phyloP scores from a whole-genome alignment of 2,113 vertebrate genomes.

The Aegotheles bennettii region DNA sequence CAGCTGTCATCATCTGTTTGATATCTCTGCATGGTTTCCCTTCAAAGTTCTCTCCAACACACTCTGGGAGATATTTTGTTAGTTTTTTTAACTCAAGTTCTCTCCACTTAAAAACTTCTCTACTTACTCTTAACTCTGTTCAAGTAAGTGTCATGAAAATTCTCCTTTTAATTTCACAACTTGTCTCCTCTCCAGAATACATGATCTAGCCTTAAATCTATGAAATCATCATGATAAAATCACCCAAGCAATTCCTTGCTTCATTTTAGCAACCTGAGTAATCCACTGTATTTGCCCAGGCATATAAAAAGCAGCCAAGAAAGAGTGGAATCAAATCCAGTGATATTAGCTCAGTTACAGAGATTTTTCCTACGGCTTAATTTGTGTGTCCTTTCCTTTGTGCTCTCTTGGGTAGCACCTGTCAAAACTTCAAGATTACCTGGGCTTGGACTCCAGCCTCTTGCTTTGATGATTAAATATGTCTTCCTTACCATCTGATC shows the following conservation, averaged over 20 bases:
- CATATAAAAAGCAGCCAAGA: background rate
- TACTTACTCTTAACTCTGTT: background rate
- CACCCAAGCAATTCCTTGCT: background rate
- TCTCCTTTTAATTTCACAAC: background rate
- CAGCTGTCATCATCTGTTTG: background rate
- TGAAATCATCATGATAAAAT: background rate
- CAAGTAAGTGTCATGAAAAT: background rate
- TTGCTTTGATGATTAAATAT: background rate
- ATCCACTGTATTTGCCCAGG: background rate
- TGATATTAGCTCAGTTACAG: background rate
- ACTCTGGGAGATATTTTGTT: background rate
- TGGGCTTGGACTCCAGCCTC: background rate
- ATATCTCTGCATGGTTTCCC: background rate
- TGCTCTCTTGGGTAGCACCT: background rate
- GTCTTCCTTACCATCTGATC: background rate
- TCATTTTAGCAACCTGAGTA: background rate
- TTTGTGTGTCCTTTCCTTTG: background rate
- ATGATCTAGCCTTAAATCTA: background rate
- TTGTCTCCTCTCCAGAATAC: background rate
- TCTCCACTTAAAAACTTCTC: background rate
- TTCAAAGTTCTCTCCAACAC: background rate
- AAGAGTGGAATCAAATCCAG: background rate
- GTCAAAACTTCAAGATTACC: background rate
- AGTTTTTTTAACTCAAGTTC: background rate
- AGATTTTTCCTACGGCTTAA: background rate